Base-by-base conservation (phyloP, 1,140 invertebrate species). In the Grapholita molesta region DNA sequence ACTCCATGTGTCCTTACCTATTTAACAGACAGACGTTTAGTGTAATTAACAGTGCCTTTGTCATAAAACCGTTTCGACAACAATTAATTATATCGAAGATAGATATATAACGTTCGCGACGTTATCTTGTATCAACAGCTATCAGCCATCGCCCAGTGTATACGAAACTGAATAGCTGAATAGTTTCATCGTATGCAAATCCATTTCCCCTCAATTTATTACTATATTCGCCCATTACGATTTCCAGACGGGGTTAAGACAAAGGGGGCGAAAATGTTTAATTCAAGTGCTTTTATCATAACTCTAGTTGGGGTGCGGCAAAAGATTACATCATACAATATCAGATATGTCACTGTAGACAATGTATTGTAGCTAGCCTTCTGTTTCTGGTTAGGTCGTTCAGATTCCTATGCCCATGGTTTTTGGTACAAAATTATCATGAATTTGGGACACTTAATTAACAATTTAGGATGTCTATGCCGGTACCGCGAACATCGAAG, bases 121-220 rank as follows among this genome's bases (percentile, higher is more conserved):
- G 25, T 61, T 61, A 61, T 61, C 55, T 61, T 30, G 24, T 57
- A 57, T 57, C 55, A 30, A 32, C 53, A 7, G 42, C 42, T 57
- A 57, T 57, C 53, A 28, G 23, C 53, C n/a, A 28, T 11, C 24
- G 38, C 53, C 53, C 64, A 33, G 64, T 66, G 61, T 74, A 68
- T 68, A 70, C 71, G 66, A 30, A 66, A 70, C 57, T 70, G 74
- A 75, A 79, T 71, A 74, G 71, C 61, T 55, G 33, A 28, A 74
- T 76, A 74, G 70, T 71, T 74, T 68, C 73, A 66, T 80, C 74
- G 75, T 79, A 81, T 81, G 76, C 72, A 80, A 81, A 82, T 81
- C 64, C 70, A 75, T 77, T 76, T 83, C 73, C 81, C 76, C 73
- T 71, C 68, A 57, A 48, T 21, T 48, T 48, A 30, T 30, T 4